A percentile compares a stretch with the other conserved stretches of the same genome.
Evolutionary conservation across 2,113 vertebrate species (phyloP).

Genomic region (Myotis lucifugus): DNA sequence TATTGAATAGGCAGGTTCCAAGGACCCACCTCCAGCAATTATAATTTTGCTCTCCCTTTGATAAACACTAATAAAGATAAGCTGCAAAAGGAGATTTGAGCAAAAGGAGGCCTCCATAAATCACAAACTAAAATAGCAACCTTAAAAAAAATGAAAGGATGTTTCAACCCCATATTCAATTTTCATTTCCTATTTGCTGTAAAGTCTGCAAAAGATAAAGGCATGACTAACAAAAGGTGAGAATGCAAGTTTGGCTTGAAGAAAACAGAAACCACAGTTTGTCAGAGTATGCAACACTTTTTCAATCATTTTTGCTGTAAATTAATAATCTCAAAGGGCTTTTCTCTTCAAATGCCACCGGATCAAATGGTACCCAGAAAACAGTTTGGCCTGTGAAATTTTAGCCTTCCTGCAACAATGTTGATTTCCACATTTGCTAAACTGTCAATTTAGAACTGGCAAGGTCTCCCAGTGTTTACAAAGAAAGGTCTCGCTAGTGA

Average conservation of each 20-base stretch:
- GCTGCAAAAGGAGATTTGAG: background rate
- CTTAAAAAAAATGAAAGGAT: background rate
- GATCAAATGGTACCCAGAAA: slow-evolving; percentile 15
- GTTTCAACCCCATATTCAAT: background rate
- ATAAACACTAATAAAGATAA: background rate
- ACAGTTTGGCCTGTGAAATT: slow-evolving; percentile 15
- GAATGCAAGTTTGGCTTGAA: background rate
- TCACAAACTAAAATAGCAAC: background rate
- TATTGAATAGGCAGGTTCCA: background rate
- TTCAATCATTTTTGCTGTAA: background rate
- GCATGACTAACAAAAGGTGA: background rate
- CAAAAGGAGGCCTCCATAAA: background rate
- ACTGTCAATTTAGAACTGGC: slow-evolving; percentile 27
- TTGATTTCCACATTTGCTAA: slow-evolving; percentile 22
- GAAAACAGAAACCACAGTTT: background rate
- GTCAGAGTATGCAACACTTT: background rate
- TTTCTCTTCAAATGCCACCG: background rate
- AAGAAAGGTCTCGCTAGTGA: background rate
- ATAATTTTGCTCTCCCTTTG: background rate
- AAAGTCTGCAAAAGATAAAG: background rate
- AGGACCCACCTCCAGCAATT: background rate
- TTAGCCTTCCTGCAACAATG: background rate
- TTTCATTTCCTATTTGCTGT: background rate
- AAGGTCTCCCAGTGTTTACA: slow-evolving; percentile 10
- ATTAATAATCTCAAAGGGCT: slow-evolving; percentile 9